Base-by-base conservation (phyloP, 1,140 invertebrate species). In the Ips nitidus region DNA sequence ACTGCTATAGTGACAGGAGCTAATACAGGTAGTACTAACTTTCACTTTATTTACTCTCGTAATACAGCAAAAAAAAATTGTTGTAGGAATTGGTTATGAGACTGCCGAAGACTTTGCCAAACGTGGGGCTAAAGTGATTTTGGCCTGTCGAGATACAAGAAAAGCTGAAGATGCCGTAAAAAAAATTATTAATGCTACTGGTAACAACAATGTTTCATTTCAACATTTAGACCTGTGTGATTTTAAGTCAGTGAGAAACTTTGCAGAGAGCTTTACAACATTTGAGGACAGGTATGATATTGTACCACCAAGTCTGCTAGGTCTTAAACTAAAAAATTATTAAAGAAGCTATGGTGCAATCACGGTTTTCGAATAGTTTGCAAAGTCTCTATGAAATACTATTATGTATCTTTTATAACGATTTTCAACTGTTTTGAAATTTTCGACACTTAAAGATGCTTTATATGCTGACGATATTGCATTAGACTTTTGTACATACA, bases 121-220 rank as follows among this genome's bases (percentile, higher is more conserved):
- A 22, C 22, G 88, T 72, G 88, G 89, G 0, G 89, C 87, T 0
- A 83, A 82, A 66, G 86, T 92, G 0, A 90, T 92, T 62, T 79
- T 92, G 60, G 89, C 88, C 1, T 91, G 90, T 74, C 81, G 89
- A 65, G 85, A 87, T 80, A 63, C 42, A 93, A 90, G 5, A 85
- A 89, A 76, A 85, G 87, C 76, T 82, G 89, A 8, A 87, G 85
- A 86, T 81, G 80, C 62, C 84, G 85, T 62, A 77, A 83, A 40
- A 75, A 82, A 63, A 56, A 71, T 38, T 84, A 72, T 45, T 2
- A 71, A 74, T 0, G 82, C 82, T 1, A 73, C 69, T 2, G 53
- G 41, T 38, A 75, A 75, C 47, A n/a, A 43, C 37, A 71, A 75
- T 55, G 63, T 75, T 2, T 41, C 63, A n/a, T 39, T 58, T 52